Base-by-base conservation (phyloP, 2,113 vertebrate species). In the Apistogramma diplotaenia region DNA sequence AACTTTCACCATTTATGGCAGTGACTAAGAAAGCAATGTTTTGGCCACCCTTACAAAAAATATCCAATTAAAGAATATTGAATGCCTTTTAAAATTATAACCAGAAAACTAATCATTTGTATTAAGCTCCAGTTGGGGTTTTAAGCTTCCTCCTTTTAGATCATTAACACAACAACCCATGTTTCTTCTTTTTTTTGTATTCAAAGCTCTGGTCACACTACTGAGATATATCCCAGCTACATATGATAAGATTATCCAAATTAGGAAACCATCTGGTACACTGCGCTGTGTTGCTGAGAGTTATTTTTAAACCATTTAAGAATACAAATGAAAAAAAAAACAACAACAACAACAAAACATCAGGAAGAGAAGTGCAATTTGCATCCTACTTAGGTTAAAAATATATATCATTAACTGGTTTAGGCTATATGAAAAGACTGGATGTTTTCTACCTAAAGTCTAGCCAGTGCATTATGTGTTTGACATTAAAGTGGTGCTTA, bases 401-500 rank as follows among this genome's bases (percentile, higher is more conserved):
- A 84, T 61, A 31, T 57, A 73, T 16, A 81, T 79, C 82, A 70
- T 70, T 51, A 90, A 85, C 81, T 59, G 81, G 61, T 82, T 62
- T 75, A 54, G n/a, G n/a, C 9, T 21, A 78, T 81, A 72, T 70
- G 40, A 85, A 80, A 59, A 87, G 59, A 85, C 56, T 56, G 18
- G 90, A 78, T 71, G 78, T 87, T 92, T 92, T 85, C 79, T 59
- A 75, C 73, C 55, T 85, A 82, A 93, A 87, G 77, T 83, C 72
- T 88, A 73, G 90, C 77, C 81, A 81, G 75, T 86, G 89, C 78
- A 91, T 93, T 91, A 88, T 88, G 88, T 91, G 88, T 92, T 90
- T 93, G 90, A 93, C 94, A 93, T 94, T 94, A 92, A 92, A 94
- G 90, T 75, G 82, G 88, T 76, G 91, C 88, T 87, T 35, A 37